Conservation (phyloP, 2,888 invertebrate genomes). For the Chaitophorus viminalis region DNA sequence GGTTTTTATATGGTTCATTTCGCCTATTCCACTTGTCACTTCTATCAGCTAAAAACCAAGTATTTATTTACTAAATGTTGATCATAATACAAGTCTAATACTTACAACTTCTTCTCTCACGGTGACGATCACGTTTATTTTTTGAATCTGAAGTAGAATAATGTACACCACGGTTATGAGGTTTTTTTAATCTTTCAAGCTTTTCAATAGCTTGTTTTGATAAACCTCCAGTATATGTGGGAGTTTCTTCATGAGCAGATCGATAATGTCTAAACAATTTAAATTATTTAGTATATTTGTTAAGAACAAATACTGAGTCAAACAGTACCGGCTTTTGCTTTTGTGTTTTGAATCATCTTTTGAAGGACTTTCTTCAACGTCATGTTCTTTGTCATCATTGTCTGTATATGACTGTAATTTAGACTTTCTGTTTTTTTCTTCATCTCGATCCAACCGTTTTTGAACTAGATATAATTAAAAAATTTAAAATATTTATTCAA, state of each 20-base stretch:
- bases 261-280: slow-evolving; percentile 75
- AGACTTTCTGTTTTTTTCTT: slow-evolving; percentile 65
- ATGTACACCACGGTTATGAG: slow-evolving; percentile 78
- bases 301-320: not conserved
- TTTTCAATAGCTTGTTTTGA: slow-evolving; percentile 75
- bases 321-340: slow-evolving; percentile 62
- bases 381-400: slow-evolving; percentile 67
- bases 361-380: slow-evolving; percentile 41
- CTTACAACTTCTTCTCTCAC: slow-evolving; percentile 30
- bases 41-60: slow-evolving; percentile 45
- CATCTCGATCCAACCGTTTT: slow-evolving; percentile 67
- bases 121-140: slow-evolving; percentile 66
- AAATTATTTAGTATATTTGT: not conserved
- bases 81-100: not conserved
- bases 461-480: slow-evolving; percentile 65
- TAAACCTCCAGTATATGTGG: slow-evolving; percentile 93
- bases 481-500: not conserved
- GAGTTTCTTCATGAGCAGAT: slow-evolving; percentile 85
- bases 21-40: slow-evolving; percentile 68
- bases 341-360: slow-evolving; percentile 31
- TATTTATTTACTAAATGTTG: not conserved
- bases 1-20: slow-evolving; percentile 65
- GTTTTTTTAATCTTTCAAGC: slow-evolving; percentile 67
- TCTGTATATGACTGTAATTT: slow-evolving; percentile 73
- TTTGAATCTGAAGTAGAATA: slow-evolving; percentile 74